These are phyloP conservation scores for Campylorhamphus procurvoides DNA, from an alignment of 2,113 vertebrate species.

Conservation along the genomic window DNA sequence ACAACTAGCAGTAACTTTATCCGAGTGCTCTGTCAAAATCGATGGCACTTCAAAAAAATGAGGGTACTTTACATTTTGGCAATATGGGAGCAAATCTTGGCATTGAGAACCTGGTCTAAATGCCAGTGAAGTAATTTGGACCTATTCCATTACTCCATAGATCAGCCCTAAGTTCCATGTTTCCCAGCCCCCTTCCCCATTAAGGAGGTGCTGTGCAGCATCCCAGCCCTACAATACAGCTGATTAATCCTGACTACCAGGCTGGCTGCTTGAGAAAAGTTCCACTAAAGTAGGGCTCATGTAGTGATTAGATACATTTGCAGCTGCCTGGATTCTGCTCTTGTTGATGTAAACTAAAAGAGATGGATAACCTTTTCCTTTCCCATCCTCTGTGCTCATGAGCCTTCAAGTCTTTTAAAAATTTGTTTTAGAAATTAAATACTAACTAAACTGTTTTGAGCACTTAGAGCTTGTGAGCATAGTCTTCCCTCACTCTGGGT, in stretches of 20 bases:
- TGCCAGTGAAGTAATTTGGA: background rate
- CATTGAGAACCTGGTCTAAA: background rate
- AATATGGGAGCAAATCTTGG: background rate
- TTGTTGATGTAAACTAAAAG: background rate
- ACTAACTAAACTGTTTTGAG: background rate
- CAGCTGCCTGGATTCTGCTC: background rate
- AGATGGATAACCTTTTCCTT: background rate
- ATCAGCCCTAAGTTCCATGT: accelerated
- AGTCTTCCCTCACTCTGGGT: background rate
- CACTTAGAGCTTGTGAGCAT: background rate
- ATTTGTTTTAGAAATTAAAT: background rate
- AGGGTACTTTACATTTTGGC: background rate
- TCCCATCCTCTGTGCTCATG: background rate
- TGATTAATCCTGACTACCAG: background rate
- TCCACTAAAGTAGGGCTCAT: background rate
- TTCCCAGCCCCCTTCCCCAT: background rate
- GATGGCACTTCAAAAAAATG: background rate
- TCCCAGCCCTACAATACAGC: background rate
- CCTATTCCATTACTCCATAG: background rate
- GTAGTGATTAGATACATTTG: background rate
- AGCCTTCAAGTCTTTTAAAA: background rate
- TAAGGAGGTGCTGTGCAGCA: background rate
- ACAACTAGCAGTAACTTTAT: background rate
- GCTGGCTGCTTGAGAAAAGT: background rate
- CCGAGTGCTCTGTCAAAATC: background rate